These are phyloP conservation scores for Drosophila birchii DNA, from an alignment of 2,888 invertebrate species.

Conservation along the genomic window DNA sequence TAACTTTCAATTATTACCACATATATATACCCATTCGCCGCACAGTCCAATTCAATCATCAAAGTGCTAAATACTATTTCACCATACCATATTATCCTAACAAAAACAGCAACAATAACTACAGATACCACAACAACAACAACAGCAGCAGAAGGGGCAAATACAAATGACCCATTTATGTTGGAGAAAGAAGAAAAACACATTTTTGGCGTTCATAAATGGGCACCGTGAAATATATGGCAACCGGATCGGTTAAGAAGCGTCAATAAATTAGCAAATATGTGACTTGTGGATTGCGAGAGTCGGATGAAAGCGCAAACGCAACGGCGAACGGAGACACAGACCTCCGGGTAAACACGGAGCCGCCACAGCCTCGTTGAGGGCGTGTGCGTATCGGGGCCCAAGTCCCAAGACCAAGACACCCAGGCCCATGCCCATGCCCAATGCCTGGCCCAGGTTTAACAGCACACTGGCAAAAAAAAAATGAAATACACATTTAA, in stretches of 20 bases:
- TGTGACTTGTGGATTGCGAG: constrained; percentile 58
- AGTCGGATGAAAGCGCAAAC: constrained; percentile 66
- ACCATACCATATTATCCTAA: constrained; percentile 33
- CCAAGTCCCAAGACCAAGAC: constrained; percentile 9
- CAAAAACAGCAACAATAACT: constrained; percentile 8
- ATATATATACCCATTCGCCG: constrained; percentile 26
- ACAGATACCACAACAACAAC: neutral
- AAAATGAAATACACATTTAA: neutral
- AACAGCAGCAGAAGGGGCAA: constrained; percentile 37
- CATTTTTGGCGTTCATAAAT: constrained; percentile 47
- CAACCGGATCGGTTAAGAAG: constrained; percentile 68
- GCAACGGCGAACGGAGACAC: constrained; percentile 29
- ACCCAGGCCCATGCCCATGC: constrained; percentile 22
- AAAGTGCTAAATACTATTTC: constrained; percentile 73
- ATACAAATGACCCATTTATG: constrained; percentile 70
- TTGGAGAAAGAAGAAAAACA: constrained; percentile 28
- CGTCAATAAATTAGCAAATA: constrained; percentile 78
- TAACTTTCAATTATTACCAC: constrained; percentile 46
- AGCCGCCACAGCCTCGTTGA: constrained; percentile 36
- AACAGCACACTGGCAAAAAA: constrained; percentile 11
- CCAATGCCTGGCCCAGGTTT: constrained; percentile 14
- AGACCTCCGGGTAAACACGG: constrained; percentile 45
- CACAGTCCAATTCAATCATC: constrained; percentile 29
- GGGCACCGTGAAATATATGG: constrained; percentile 57
- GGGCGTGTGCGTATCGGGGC: constrained; percentile 59